Conservation (phyloP, 2,113 vertebrate species). For the Nanorana parkeri region DNA sequence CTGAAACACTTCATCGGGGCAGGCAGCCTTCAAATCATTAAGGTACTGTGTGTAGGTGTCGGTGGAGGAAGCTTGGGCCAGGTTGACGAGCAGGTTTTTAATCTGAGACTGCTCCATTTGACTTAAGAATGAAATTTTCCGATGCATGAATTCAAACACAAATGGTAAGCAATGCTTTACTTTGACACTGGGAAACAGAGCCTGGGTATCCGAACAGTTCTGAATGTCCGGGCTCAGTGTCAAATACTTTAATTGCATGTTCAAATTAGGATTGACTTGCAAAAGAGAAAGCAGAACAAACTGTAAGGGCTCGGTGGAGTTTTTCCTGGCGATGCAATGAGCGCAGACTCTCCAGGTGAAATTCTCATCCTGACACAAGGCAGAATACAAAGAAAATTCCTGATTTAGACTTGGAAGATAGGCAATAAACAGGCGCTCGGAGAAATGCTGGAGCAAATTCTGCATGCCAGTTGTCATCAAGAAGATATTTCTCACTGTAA, state of each 20-base stretch:
- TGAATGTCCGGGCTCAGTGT: slow-evolving; percentile 61
- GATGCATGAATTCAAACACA: slow-evolving; percentile 66
- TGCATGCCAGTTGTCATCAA: slow-evolving; percentile 66
- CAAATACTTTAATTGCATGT: slow-evolving; percentile 64
- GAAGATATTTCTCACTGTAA: slow-evolving; percentile 66
- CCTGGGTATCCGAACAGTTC: slow-evolving; percentile 58
- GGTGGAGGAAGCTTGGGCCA: slow-evolving; percentile 57
- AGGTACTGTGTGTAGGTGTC: slow-evolving; percentile 58
- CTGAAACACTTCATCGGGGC: slow-evolving; percentile 63
- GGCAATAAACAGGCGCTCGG: slow-evolving; percentile 64
- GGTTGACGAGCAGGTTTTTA: slow-evolving; percentile 64
- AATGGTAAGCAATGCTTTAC: slow-evolving; percentile 66
- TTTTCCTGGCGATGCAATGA: slow-evolving; percentile 63
- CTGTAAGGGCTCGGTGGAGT: slow-evolving; percentile 60
- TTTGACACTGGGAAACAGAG: slow-evolving; percentile 60
- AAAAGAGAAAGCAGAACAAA: slow-evolving; percentile 65
- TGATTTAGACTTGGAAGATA: slow-evolving; percentile 63
- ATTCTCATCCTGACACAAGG: slow-evolving; percentile 65
- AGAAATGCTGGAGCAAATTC: slow-evolving; percentile 62
- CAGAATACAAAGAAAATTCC: slow-evolving; percentile 61
- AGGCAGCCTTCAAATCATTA: slow-evolving; percentile 60
- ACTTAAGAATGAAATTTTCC: slow-evolving; percentile 64
- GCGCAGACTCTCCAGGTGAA: slow-evolving; percentile 63
- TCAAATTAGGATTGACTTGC: slow-evolving; percentile 61
- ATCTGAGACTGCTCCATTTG: slow-evolving; percentile 62